Evolutionary conservation across 2,888 invertebrate genomes (phyloP).

Genomic region (Andrena camellia): DNA sequence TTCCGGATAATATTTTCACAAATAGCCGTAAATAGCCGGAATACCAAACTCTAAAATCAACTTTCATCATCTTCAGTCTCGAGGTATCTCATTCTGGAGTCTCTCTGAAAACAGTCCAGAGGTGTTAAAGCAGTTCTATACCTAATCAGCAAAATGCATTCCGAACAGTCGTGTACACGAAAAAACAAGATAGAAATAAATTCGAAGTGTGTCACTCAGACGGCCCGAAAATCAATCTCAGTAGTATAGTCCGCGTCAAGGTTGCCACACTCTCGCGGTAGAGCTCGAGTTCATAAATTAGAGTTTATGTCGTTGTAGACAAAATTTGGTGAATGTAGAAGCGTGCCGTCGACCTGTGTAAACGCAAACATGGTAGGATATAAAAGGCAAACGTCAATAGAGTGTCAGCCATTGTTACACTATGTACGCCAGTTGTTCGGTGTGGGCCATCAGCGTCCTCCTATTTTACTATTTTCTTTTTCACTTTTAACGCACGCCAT

Average conservation of each 20-base stretch:
- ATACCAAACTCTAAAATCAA: no score
- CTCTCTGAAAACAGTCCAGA: no score
- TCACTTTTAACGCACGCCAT: background rate
- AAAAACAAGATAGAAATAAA: no score
- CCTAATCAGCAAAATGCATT: background rate
- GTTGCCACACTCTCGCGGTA: background rate
- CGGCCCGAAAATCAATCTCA: background rate
- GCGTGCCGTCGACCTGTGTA: background rate
- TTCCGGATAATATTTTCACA: background rate
- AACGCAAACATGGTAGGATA: constrained; percentile 15
- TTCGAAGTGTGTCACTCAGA: background rate
- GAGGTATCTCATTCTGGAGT: no score
- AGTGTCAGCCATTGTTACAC: constrained; percentile 12
- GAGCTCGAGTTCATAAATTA: constrained; percentile 19
- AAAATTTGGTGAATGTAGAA: background rate
- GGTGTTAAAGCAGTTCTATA: no score
- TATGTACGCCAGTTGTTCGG: background rate
- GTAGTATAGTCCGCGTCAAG: background rate
- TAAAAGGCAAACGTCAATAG: constrained; percentile 16
- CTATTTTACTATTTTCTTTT: constrained; percentile 13
- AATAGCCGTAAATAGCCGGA: background rate
- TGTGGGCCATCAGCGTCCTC: constrained; percentile 14
- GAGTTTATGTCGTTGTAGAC: background rate
- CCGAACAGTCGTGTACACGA: no score
- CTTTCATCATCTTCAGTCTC: no score